phyloP scores from a whole-genome alignment of 2,888 invertebrate genomes.

The Nowickia ferox region DNA sequence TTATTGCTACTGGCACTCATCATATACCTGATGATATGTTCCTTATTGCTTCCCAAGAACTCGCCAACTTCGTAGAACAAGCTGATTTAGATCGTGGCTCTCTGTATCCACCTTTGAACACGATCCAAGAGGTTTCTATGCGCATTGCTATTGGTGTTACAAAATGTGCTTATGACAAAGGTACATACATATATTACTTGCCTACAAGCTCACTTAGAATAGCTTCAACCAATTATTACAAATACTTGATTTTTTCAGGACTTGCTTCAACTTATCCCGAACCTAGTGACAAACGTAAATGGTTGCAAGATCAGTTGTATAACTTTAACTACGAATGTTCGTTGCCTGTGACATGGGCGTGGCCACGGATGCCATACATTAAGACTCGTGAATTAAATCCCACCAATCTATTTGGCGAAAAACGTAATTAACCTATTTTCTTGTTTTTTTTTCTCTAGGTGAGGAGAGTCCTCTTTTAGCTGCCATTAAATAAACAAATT shows the following conservation, averaged over 20 bases:
- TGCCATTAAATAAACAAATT: slow-evolving; percentile 74
- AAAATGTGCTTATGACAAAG: slow-evolving; percentile 94
- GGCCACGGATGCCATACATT: slow-evolving; percentile 84
- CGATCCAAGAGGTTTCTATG: slow-evolving; percentile 94
- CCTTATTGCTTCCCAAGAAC: slow-evolving; percentile 95
- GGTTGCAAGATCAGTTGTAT: slow-evolving; percentile 90
- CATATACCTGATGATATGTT: slow-evolving; percentile 97
- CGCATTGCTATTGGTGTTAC: slow-evolving; percentile 94
- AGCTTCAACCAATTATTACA: not conserved
- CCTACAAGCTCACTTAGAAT: slow-evolving; percentile 43
- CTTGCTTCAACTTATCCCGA: slow-evolving; percentile 94
- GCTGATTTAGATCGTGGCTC: slow-evolving; percentile 93
- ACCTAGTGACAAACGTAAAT: slow-evolving; percentile 89
- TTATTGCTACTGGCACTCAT: slow-evolving; percentile 94
- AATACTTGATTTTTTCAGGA: slow-evolving; percentile 83
- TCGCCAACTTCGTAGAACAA: slow-evolving; percentile 91
- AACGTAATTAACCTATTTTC: slow-evolving; percentile 77
- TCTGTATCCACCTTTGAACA: slow-evolving; percentile 94
- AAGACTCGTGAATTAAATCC: slow-evolving; percentile 82
- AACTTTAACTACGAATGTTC: slow-evolving; percentile 91
- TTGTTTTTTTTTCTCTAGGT: slow-evolving; percentile 74
- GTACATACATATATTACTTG: slow-evolving; percentile 83
- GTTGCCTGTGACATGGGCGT: slow-evolving; percentile 88
- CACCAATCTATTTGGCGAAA: slow-evolving; percentile 79
- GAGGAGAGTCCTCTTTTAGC: slow-evolving; percentile 79